Evolutionary conservation across 2,888 invertebrate genomes (phyloP).

Genomic region (Aspidiotus destructor): DNA sequence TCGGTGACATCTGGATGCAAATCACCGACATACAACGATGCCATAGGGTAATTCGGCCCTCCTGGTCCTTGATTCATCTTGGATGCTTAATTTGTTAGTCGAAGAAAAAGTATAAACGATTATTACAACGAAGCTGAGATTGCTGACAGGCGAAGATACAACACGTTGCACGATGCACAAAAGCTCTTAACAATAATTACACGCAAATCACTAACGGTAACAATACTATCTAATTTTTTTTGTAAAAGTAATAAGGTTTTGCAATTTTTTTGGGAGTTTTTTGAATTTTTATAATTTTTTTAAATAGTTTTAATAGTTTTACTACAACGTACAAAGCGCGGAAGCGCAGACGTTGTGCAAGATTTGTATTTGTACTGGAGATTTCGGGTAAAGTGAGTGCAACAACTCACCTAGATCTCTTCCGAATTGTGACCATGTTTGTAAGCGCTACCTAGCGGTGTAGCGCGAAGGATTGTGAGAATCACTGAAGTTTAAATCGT

Average conservation of each 20-base stretch:
- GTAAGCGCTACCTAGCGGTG: no score
- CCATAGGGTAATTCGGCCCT: constrained; percentile 84
- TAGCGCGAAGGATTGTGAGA: no score
- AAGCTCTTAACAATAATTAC: constrained; percentile 11
- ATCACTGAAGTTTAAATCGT: no score
- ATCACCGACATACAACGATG: constrained; percentile 98
- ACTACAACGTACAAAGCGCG: constrained; percentile 13
- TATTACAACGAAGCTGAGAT: background rate
- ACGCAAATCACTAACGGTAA: constrained; percentile 27
- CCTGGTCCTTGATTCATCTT: constrained; percentile 75
- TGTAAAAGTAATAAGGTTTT: constrained; percentile 16
- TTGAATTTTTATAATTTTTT: constrained; percentile 25
- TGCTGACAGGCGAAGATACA: constrained; percentile 19
- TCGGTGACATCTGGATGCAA: constrained; percentile 97
- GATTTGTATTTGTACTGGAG: no score
- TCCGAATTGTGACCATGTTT: no score
- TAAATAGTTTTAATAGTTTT: constrained; percentile 7
- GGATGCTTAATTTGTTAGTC: background rate
- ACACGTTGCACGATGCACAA: constrained; percentile 27
- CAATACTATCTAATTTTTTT: constrained; percentile 22
- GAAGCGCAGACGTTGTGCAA: constrained; percentile 29
- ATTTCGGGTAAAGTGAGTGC: no score
- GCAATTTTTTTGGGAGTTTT: constrained; percentile 31
- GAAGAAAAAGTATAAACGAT: background rate
- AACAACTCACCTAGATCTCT: no score